These are phyloP conservation scores for Pedicia rivosa DNA, from an alignment of 2,888 invertebrate species.

Conservation along the genomic window DNA sequence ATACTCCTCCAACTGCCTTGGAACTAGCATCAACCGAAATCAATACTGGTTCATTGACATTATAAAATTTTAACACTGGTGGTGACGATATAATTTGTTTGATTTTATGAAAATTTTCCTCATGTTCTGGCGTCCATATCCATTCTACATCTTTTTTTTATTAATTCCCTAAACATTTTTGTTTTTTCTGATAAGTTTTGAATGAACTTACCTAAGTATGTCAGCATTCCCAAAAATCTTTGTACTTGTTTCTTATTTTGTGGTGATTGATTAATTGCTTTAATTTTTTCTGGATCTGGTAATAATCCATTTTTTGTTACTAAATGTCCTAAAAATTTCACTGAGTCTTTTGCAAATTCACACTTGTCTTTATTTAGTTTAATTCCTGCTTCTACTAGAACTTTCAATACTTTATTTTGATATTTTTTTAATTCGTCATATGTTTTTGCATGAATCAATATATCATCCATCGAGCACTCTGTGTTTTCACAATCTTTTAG, in stretches of 20 bases:
- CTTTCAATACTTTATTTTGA: conserved; percentile 12
- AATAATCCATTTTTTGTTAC: conserved; percentile 10
- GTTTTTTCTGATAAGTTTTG: conserved; percentile 8
- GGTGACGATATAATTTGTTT: conserved; percentile 10
- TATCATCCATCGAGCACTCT: conserved; percentile 15
- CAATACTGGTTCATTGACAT: conserved; percentile 9
- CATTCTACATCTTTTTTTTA: conserved; percentile 10
- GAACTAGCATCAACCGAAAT: conserved; percentile 16
- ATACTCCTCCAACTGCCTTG: conserved; percentile 8
- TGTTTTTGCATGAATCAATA: conserved; percentile 14
- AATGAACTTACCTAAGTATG: conserved; percentile 9
- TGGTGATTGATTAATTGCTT: conserved; percentile 8
- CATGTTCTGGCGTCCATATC: conserved; percentile 10
- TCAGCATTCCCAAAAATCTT: conserved; percentile 10
- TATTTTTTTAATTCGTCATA: conserved; percentile 12
- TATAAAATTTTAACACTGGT: conserved; percentile 11
- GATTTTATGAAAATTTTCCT: conserved; percentile 9
- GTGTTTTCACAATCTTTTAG: conserved; percentile 12
- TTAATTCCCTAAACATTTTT: conserved; percentile 8
- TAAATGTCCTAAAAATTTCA: conserved; percentile 12
- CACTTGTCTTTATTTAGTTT: conserved; percentile 17
- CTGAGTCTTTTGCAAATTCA: conserved; percentile 8
- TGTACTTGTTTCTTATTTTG: conserved; percentile 7
- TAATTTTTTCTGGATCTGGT: conserved; percentile 8
- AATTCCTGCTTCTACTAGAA: too few species aligned